A percentile compares a stretch with the other conserved stretches of the same genome.
Evolutionary conservation across 2,797 vertebrate genomes (phyloP).

Genomic region (Liparis tanakae): DNA sequence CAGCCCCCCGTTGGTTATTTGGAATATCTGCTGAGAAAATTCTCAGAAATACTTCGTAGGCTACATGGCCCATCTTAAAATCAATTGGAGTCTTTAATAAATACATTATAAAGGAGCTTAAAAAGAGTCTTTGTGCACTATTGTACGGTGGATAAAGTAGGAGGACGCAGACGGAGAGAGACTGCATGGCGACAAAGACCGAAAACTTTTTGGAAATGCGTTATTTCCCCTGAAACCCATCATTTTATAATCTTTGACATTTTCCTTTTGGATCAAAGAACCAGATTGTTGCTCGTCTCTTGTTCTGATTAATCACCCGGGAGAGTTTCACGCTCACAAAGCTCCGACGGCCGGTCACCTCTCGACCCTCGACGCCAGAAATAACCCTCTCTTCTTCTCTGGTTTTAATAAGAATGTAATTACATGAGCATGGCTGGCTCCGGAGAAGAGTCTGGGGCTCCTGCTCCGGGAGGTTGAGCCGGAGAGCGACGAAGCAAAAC

Average conservation of each 20-base stretch:
- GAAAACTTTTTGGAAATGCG: not conserved
- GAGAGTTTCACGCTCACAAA: constrained; percentile 28
- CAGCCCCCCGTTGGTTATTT: not conserved
- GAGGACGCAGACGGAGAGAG: not conserved
- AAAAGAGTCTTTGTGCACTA: not conserved
- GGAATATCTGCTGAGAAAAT: not conserved
- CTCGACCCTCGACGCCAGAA: constrained; percentile 55
- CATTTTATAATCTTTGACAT: not conserved
- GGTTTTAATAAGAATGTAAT: constrained; percentile 61
- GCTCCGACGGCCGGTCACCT: constrained; percentile 45
- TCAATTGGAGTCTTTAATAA: not conserved
- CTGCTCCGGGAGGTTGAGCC: constrained; percentile 8
- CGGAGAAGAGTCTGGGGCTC: constrained; percentile 20
- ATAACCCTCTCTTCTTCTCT: constrained; percentile 52
- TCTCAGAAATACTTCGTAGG: not conserved
- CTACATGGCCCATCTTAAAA: not conserved
- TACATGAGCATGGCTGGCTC: constrained; percentile 20
- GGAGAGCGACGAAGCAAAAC: not conserved
- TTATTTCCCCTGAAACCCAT: not conserved
- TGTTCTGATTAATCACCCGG: constrained; percentile 13
- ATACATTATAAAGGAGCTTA: not conserved
- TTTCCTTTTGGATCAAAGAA: not conserved
- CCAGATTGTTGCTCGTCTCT: constrained; percentile 7
- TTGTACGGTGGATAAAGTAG: not conserved
- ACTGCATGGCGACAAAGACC: not conserved